Evolutionary conservation across 2,797 vertebrate species (phyloP).

Genomic region (Enteromius afrohamiltoni): DNA sequence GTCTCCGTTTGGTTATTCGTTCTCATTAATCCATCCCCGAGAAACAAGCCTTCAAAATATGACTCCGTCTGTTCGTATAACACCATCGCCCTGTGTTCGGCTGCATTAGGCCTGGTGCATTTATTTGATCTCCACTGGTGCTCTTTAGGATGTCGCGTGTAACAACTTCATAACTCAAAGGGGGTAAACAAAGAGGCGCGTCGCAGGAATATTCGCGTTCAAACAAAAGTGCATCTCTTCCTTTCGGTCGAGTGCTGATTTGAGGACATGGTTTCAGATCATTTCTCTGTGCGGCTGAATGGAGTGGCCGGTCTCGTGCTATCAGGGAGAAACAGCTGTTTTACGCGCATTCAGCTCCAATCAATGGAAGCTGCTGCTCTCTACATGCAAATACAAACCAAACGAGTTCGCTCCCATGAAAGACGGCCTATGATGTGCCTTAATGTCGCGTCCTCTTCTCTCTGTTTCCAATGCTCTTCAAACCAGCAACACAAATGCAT

Average conservation of each 20-base stretch:
- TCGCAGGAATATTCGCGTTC: conserved; percentile 30
- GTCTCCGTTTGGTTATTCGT: conserved; percentile 1
- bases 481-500: conserved; percentile 46
- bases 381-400: conserved; percentile 56
- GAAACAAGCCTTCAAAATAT: neutral
- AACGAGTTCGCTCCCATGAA: conserved; percentile 58
- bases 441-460: conserved; percentile 64
- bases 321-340: conserved; percentile 61
- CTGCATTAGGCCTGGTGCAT: conserved; percentile 5
- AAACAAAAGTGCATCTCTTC: conserved; percentile 38
- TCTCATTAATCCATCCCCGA: neutral
- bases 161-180: conserved; percentile 41
- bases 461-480: conserved; percentile 56
- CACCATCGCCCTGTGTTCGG: neutral
- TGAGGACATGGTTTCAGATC: conserved; percentile 55
- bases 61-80: neutral
- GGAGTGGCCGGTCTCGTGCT: conserved; percentile 37
- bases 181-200: conserved; percentile 36
- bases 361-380: conserved; percentile 52
- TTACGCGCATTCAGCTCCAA: conserved; percentile 60
- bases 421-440: conserved; percentile 61
- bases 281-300: conserved; percentile 46
- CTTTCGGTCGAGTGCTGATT: conserved; percentile 53
- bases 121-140: conserved; percentile 21
- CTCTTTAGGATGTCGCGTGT: conserved; percentile 16